A percentile compares a stretch with the other conserved stretches of the same genome.
Evolutionary conservation across 2,888 invertebrate species (phyloP).

Genomic region (Leucozona laternaria): DNA sequence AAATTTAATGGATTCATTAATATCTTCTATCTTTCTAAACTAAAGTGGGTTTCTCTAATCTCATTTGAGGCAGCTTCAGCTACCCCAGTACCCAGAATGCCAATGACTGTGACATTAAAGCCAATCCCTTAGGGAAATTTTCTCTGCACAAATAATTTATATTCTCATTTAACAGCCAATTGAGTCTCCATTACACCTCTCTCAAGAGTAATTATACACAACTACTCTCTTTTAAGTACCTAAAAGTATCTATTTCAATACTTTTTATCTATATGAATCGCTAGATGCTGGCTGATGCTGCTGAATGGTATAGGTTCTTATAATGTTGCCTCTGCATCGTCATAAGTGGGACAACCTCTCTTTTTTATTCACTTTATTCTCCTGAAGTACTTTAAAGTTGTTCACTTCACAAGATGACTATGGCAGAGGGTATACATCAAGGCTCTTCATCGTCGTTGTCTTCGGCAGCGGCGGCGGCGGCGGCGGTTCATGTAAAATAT

Average conservation of each 20-base stretch:
- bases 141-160: constrained; percentile 65
- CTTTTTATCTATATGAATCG: constrained; percentile 57
- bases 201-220: constrained; percentile 69
- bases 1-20: constrained; percentile 43
- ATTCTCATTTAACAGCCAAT: constrained; percentile 75
- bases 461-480: neutral
- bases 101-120: constrained; percentile 52
- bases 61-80: constrained; percentile 38
- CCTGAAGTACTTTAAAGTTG: constrained; percentile 65
- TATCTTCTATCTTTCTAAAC: constrained; percentile 32
- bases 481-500: constrained; percentile 63
- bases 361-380: constrained; percentile 31
- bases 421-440: constrained; percentile 1
- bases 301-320: constrained; percentile 12
- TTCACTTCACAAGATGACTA: constrained; percentile 59
- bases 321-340: constrained; percentile 12
- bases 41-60: constrained; percentile 46
- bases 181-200: constrained; percentile 72
- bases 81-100: neutral
- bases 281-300: constrained; percentile 19
- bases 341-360: constrained; percentile 68
- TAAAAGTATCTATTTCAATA: constrained; percentile 67
- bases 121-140: constrained; percentile 57
- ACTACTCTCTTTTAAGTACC: constrained; percentile 45
- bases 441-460: neutral